Base-by-base conservation (phyloP, 2,888 invertebrate species). In the Leptinotarsa tumamoca region DNA sequence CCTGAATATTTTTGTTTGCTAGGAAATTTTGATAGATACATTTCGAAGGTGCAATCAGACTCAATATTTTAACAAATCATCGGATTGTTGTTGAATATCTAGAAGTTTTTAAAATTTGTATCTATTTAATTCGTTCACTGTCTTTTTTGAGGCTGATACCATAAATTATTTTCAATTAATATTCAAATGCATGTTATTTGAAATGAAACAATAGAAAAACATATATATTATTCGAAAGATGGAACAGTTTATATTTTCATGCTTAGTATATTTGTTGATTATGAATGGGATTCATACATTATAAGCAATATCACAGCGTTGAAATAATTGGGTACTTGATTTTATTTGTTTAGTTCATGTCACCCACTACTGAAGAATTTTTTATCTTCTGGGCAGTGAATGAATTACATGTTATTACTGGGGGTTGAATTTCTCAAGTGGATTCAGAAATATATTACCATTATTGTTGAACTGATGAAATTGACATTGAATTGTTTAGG, bases 1-100 rank as follows among this genome's bases (percentile, higher is more conserved):
- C 86, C 85, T 58, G 21, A 85, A 82, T 54, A 73, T 75, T 81
- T 84, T 83, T 79, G 78, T 79, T 78, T 78, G 79, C 79, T 80
- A 75, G 56, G 74, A 71, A 68, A 63, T 80, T 81, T 81, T 81
- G 61, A 74, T 81, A 81, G 80, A 76, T 76, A 78, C 75, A 68
- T 73, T 79, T 81, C 71, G 58, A 73, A 76, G 71, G 75, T 75
- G 78, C 78, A 76, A 74, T 74, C 76, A 75, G 72, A 75, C 78
- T 81, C 54, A 76, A 78, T 79, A 76, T 78, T 75, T 80, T 79
- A 74, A 74, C 73, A 78, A 76, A 76, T 71, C 74, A 79, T 79
- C 80, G 80, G 80, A 80, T 80, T 83, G 83, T 82, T 83, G 77
- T 63, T 63, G 63, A 63, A 75, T 73, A 74, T 71, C 68, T 72